Evolutionary conservation across 1,140 invertebrate genomes (phyloP).

Genomic region (Phymastichus coffea): DNA sequence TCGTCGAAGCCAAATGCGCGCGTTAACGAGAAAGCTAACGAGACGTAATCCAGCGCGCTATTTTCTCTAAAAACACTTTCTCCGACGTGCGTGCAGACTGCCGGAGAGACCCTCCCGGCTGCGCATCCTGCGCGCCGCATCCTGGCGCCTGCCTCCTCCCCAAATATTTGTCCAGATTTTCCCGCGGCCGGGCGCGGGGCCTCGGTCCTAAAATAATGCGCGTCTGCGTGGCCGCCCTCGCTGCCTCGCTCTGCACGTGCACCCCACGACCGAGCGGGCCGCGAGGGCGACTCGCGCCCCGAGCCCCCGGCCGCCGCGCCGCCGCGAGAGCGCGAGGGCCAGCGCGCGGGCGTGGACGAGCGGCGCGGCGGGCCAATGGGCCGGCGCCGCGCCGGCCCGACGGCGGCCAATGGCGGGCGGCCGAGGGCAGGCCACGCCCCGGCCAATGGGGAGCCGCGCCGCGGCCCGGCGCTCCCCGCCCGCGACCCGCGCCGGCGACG

Average conservation of each 20-base stretch:
- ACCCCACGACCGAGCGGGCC: not conserved
- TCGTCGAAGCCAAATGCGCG: too few species aligned
- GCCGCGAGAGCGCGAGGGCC: not conserved
- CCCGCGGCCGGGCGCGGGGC: too few species aligned
- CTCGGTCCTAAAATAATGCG: too few species aligned
- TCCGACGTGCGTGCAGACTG: too few species aligned
- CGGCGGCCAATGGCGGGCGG: too few species aligned
- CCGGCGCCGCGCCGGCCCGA: not conserved
- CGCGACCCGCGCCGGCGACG: too few species aligned
- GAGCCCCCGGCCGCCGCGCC: too few species aligned
- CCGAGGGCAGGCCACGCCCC: too few species aligned
- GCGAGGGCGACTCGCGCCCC: not conserved
- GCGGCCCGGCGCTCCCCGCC: too few species aligned
- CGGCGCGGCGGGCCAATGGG: not conserved
- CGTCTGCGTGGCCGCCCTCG: too few species aligned
- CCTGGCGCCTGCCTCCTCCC: not conserved
- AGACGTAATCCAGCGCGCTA: not conserved
- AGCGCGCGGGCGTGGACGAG: not conserved
- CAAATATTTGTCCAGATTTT: not conserved
- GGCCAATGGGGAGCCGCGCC: too few species aligned
- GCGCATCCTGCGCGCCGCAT: not conserved
- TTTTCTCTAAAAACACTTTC: constrained; percentile 4
- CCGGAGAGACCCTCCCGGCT: not conserved
- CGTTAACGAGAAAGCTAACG: not conserved
- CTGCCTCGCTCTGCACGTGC: not conserved